Conservation (phyloP, 2,113 vertebrate species). For the Tenebrosternarchus preto region DNA sequence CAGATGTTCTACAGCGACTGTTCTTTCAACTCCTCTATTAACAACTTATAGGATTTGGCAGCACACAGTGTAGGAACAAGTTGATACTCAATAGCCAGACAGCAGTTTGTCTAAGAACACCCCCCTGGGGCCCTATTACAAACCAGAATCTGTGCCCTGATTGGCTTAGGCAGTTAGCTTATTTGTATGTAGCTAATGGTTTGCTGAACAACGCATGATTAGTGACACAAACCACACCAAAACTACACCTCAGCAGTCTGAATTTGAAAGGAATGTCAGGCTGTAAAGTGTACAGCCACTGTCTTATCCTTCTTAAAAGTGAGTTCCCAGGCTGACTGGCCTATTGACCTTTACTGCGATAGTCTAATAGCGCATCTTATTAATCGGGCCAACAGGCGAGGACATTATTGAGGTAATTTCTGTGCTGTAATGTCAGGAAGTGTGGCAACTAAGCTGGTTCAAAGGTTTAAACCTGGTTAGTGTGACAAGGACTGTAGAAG, state of each 20-base stretch:
- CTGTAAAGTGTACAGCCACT: constrained; percentile 7
- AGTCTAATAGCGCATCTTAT: neutral
- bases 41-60: neutral
- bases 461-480: neutral
- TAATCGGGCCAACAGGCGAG: neutral
- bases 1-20: neutral
- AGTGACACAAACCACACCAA: neutral
- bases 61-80: neutral
- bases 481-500: no score
- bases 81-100: neutral
- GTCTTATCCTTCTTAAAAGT: constrained; percentile 5
- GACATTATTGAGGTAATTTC: neutral
- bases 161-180: neutral
- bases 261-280: constrained; percentile 1
- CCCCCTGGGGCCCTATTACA: neutral
- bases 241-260: neutral
- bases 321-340: neutral
- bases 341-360: neutral
- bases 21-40: neutral
- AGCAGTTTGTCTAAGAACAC: neutral
- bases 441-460: no score
- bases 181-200: neutral
- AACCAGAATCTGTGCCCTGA: neutral
- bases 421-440: neutral
- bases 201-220: neutral